phyloP scores from a whole-genome alignment of 2,888 invertebrate genomes.

The Drosophila buzzatii region DNA sequence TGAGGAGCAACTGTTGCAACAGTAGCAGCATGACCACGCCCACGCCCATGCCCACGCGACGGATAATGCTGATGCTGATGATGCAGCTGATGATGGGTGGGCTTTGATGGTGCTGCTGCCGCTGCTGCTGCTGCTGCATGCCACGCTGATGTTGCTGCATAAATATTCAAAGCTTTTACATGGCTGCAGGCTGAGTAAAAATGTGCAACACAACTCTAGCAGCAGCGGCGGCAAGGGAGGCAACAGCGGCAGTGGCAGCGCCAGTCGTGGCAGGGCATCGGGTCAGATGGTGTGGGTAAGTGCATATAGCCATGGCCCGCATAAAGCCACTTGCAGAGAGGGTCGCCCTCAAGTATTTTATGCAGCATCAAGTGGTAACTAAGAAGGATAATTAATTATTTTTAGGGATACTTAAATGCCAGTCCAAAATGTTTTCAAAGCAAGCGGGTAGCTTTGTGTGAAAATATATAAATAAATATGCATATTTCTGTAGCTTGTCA shows the following conservation, averaged over 20 bases:
- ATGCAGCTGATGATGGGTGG: slow-evolving; percentile 47
- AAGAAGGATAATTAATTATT: slow-evolving; percentile 38
- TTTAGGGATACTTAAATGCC: slow-evolving; percentile 15
- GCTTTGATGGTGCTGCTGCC: slow-evolving; percentile 26
- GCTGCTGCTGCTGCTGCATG: slow-evolving; percentile 9
- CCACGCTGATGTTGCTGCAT: slow-evolving; percentile 56
- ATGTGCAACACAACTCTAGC: slow-evolving; percentile 68
- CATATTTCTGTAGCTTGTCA: not conserved
- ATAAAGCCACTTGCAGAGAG: slow-evolving; percentile 48
- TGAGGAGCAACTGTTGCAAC: slow-evolving; percentile 79
- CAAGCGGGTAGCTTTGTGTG: slow-evolving; percentile 3
- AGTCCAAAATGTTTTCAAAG: not conserved
- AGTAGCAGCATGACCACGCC: slow-evolving; percentile 30
- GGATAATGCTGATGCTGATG: slow-evolving; percentile 45
- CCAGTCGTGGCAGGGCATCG: not conserved
- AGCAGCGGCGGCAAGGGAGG: slow-evolving; percentile 17
- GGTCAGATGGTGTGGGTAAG: slow-evolving; percentile 25
- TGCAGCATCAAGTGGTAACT: slow-evolving; percentile 22
- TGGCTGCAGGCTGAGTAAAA: slow-evolving; percentile 80
- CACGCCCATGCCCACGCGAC: slow-evolving; percentile 41
- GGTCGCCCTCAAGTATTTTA: slow-evolving; percentile 46
- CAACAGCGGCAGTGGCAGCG: slow-evolving; percentile 17
- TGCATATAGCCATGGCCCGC: slow-evolving; percentile 56
- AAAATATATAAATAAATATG: not conserved
- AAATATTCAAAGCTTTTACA: slow-evolving; percentile 80